These are phyloP conservation scores for Setipinna tenuifilis DNA, from an alignment of 2,797 vertebrate species.

Conservation along the genomic window DNA sequence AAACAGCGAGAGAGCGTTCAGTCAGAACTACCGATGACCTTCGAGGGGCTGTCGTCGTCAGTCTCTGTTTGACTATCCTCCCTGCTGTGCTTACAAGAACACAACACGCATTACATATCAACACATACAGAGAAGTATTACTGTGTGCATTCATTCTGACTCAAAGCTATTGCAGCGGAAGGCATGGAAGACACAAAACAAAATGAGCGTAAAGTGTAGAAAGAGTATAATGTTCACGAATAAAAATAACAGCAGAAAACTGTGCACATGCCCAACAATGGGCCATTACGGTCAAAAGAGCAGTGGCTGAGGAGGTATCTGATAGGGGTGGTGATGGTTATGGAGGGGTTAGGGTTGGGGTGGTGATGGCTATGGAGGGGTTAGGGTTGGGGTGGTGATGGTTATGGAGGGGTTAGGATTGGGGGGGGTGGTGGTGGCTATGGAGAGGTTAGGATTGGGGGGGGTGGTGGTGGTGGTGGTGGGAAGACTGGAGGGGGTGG, in stretches of 20 bases:
- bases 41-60: background rate
- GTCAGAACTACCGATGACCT: background rate
- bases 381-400: too few relatives aligned
- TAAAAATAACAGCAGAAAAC: background rate
- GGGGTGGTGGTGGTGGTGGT: too few relatives aligned
- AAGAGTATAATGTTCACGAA: slow-evolving; percentile 5
- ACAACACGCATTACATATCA: background rate
- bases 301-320: background rate
- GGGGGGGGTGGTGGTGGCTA: too few relatives aligned
- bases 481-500: background rate
- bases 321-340: too few relatives aligned
- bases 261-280: background rate
- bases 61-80: background rate
- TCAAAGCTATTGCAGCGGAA: background rate
- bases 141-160: background rate
- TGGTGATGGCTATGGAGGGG: too few relatives aligned
- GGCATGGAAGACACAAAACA: background rate
- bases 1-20: background rate
- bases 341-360: too few relatives aligned
- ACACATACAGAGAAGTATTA: background rate
- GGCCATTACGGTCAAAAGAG: background rate
- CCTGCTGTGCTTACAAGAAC: background rate
- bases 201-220: background rate
- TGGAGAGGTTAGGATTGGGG: too few relatives aligned
- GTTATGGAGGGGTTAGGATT: too few relatives aligned